phyloP scores from a whole-genome alignment of 2,888 invertebrate genomes.

The Physocephala rufipes region DNA sequence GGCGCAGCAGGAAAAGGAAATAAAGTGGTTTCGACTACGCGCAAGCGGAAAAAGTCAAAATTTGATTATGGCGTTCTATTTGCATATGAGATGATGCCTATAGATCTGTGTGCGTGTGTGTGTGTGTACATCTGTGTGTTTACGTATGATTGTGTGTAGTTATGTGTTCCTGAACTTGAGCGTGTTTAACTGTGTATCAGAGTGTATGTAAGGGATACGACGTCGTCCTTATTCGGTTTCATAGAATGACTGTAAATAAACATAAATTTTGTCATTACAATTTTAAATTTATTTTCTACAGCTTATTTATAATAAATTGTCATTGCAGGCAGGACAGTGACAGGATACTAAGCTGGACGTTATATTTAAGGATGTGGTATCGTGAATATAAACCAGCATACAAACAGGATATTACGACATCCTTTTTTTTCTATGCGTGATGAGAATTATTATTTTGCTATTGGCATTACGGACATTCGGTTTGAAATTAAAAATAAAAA shows the following conservation, averaged over 20 bases:
- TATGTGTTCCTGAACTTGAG: too few species aligned
- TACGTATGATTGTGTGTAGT: conserved; percentile 4
- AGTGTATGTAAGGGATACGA: conserved; percentile 12
- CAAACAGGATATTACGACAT: conserved; percentile 32
- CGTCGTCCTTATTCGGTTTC: conserved; percentile 13
- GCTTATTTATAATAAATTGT: conserved; percentile 36
- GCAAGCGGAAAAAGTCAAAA: conserved; percentile 39
- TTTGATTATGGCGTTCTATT: conserved; percentile 38
- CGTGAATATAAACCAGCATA: conserved; percentile 1
- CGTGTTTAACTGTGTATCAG: conserved; percentile 17
- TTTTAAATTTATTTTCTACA: conserved; percentile 36
- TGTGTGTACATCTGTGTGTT: background rate
- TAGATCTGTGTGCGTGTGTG: background rate
- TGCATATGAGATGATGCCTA: conserved; percentile 33
- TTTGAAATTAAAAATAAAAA: too few species aligned
- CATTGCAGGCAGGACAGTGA: conserved; percentile 20
- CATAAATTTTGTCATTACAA: conserved; percentile 36
- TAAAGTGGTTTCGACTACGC: conserved; percentile 43
- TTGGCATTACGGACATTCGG: too few species aligned
- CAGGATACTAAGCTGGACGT: conserved; percentile 21
- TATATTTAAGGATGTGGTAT: conserved; percentile 30
- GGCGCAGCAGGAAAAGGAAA: conserved; percentile 42
- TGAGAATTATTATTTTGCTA: too few species aligned
- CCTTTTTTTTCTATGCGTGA: conserved; percentile 17
- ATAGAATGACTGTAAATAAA: conserved; percentile 34